Evolutionary conservation across 2,888 invertebrate species (phyloP).

Genomic region (Thysanoteuthis rhombus): DNA sequence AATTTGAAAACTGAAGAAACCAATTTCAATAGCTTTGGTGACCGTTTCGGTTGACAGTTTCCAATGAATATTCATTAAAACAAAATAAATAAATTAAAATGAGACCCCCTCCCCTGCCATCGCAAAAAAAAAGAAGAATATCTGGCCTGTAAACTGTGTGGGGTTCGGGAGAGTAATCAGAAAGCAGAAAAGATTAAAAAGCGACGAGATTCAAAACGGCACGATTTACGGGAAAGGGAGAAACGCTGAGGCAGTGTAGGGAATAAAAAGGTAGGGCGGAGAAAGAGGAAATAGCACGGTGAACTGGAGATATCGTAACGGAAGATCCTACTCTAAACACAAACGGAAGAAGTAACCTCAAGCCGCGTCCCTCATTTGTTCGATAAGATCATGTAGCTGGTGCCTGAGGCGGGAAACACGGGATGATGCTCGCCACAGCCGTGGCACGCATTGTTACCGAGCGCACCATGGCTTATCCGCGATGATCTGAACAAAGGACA

Average conservation of each 20-base stretch:
- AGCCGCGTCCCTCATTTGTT: background rate
- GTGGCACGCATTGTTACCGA: background rate
- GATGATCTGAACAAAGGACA: background rate
- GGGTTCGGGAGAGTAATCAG: rapidly evolving
- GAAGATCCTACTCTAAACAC: background rate
- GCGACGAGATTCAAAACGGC: background rate
- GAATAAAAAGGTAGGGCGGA: background rate
- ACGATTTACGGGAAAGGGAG: background rate
- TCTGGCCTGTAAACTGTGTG: background rate
- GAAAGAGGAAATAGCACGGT: background rate
- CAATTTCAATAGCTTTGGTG: too few species aligned
- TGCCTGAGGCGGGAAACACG: background rate
- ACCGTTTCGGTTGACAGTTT: too few species aligned
- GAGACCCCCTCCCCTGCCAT: too few species aligned
- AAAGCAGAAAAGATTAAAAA: background rate
- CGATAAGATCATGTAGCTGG: background rate
- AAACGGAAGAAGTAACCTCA: background rate
- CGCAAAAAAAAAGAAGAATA: background rate
- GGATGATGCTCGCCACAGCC: background rate
- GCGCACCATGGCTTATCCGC: background rate
- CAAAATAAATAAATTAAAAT: too few species aligned
- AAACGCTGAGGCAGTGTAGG: too few species aligned
- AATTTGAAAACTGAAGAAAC: too few species aligned
- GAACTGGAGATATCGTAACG: background rate
- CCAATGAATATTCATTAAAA: too few species aligned